A percentile compares a stretch with the other conserved stretches of the same genome.
phyloP scores from a whole-genome alignment of 2,797 vertebrate species.

The Chelonia mydas region DNA sequence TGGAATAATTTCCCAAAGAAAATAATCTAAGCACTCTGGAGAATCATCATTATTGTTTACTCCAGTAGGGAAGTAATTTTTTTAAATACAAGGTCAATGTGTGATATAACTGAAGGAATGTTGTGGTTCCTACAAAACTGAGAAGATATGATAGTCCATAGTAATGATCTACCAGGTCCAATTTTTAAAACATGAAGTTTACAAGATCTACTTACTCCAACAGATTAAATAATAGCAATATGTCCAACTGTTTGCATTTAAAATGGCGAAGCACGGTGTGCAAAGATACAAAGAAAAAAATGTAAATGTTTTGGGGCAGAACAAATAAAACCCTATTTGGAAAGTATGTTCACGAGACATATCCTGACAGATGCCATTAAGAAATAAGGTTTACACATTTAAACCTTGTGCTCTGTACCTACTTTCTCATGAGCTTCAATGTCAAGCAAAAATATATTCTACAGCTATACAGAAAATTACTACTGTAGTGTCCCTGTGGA shows the following conservation, averaged over 20 bases:
- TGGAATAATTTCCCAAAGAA: background rate
- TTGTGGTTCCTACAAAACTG: background rate
- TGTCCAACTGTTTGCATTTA: background rate
- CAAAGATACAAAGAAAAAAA: background rate
- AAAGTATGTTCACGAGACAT: background rate
- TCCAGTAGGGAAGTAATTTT: background rate
- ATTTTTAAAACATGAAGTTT: too few relatives aligned
- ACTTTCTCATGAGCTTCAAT: background rate
- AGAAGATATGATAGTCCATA: fast-evolving
- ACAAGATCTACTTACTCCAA: background rate
- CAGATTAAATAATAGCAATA: background rate
- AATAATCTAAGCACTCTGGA: background rate
- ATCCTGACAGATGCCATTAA: background rate
- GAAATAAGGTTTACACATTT: fast-evolving
- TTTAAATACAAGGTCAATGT: background rate
- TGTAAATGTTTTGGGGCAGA: background rate
- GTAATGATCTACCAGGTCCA: background rate
- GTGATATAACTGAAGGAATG: fast-evolving
- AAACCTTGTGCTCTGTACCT: background rate
- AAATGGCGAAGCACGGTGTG: fast-evolving
- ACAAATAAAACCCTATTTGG: background rate
- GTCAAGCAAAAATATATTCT: background rate
- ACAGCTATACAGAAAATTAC: background rate
- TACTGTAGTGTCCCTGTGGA: background rate
- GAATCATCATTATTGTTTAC: fast-evolving